These are phyloP conservation scores for Oreochromis tanganicae DNA, from an alignment of 2,113 vertebrate genomes.

Conservation along the genomic window DNA sequence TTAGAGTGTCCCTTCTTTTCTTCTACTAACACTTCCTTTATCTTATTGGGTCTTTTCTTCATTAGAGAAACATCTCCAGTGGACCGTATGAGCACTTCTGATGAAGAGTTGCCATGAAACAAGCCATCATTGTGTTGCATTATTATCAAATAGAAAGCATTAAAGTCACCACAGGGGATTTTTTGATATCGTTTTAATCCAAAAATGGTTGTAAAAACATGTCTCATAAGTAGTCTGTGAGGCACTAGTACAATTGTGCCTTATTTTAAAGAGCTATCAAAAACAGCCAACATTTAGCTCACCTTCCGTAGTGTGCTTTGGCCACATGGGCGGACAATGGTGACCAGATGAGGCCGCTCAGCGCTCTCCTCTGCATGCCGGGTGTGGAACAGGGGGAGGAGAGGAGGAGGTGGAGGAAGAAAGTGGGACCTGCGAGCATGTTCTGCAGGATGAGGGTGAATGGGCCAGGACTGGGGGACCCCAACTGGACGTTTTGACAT, in stretches of 20 bases:
- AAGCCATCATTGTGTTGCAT: neutral
- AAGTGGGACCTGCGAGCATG: slow-evolving; percentile 5
- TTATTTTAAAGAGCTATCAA: neutral
- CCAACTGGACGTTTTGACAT: slow-evolving; percentile 9
- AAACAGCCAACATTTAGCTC: slow-evolving; percentile 14
- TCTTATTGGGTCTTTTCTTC: neutral
- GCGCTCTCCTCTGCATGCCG: slow-evolving; percentile 80
- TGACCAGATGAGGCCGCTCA: slow-evolving; percentile 84
- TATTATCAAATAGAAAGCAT: neutral
- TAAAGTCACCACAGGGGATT: neutral
- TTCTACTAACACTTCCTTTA: neutral
- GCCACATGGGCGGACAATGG: slow-evolving; percentile 79
- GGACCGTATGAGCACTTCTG: neutral
- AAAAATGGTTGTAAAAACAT: neutral
- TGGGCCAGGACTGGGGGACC: slow-evolving; percentile 34
- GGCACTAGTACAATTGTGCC: neutral
- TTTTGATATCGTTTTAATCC: neutral
- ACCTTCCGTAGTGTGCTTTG: slow-evolving; percentile 79
- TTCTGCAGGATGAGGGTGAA: neutral
- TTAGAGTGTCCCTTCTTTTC: neutral
- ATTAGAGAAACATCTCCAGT: neutral
- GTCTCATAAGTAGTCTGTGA: neutral
- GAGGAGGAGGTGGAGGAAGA: slow-evolving; percentile 4
- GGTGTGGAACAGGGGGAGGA: slow-evolving; percentile 65
- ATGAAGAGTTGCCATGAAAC: neutral